Evolutionary conservation across 1,140 invertebrate species (phyloP), one percentile per base, ranked within the genome.

Genomic region (Scaptomyza montana): DNA sequence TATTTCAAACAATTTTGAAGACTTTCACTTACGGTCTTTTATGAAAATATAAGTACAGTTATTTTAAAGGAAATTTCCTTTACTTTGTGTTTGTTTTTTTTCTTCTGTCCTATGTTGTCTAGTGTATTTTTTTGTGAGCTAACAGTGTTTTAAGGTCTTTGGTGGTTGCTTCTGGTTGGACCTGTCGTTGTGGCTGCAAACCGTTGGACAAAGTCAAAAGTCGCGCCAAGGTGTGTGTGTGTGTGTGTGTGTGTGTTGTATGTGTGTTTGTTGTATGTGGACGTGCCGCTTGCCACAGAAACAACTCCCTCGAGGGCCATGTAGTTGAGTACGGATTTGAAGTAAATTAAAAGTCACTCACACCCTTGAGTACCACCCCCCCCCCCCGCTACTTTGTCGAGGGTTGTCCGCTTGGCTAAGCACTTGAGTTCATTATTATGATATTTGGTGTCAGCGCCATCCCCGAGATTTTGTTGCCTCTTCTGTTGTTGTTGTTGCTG

Each of bases 311-410:
- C 66, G 71, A 72, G 84, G 71, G 84, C 81, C 84, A 87, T 87
- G 84, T 84, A 89, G 84, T 87, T 79, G 84, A 89, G 84, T 70
- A 82, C 85, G 82, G 90, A 85, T 90, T 89, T 89, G 82, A 81
- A 91, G 89, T 91, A 91, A 91, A 91, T 91, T 91, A 91, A 90
- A 91, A 91, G 80, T 90, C 90, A 85, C 86, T 80, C 89, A 87
- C 81, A 85, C 85, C 73, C 50, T 5, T 8, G 8, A 36, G 33
- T 2, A 6, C 33, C 33, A 36, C 7, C 33, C 33, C 33, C 8
- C 33, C 33, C 33, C 33, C 7, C 5, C 30, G 30, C 3, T 25
- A 25, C 30, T 0, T 33, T 33, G 46, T 39, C 51, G 49, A 75
- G 13, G 62, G 41, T 41, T 65, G 54, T 61, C 7, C 2, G 16